These are phyloP conservation scores for Sarcophaga peregrina DNA, from an alignment of 1,140 invertebrate species.

Conservation along the genomic window DNA sequence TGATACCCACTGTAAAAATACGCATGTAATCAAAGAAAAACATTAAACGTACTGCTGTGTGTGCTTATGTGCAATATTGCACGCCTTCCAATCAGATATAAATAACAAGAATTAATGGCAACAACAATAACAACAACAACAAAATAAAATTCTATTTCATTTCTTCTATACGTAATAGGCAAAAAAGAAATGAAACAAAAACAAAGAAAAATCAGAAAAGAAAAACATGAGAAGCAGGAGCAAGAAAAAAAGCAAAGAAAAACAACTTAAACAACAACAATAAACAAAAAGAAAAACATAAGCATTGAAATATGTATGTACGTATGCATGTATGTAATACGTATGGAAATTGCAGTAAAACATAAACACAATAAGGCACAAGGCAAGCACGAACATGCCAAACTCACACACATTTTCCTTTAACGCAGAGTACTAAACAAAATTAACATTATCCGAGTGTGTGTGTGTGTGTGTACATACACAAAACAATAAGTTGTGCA, in stretches of 20 bases:
- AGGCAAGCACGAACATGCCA: background rate
- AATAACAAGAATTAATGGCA: too few species aligned
- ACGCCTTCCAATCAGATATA: constrained; percentile 12
- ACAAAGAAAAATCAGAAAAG: background rate
- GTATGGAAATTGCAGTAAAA: background rate
- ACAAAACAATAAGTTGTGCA: background rate
- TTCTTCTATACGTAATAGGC: background rate
- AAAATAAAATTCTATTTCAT: background rate
- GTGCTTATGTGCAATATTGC: background rate
- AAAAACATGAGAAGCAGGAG: background rate
- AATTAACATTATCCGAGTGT: too few species aligned
- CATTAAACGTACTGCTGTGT: background rate
- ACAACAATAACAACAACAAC: too few species aligned
- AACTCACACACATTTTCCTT: background rate
- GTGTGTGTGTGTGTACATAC: background rate
- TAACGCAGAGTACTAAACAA: background rate
- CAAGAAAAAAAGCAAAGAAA: too few species aligned
- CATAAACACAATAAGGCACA: background rate
- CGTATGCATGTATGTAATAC: too few species aligned
- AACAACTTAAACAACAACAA: too few species aligned
- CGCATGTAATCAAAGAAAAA: too few species aligned
- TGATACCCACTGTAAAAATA: too few species aligned
- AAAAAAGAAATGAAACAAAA: constrained; percentile 8
- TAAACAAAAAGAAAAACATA: too few species aligned
- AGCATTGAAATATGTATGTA: too few species aligned